Base-by-base conservation (phyloP, 2,113 vertebrate species). In the Catharus minimus region DNA sequence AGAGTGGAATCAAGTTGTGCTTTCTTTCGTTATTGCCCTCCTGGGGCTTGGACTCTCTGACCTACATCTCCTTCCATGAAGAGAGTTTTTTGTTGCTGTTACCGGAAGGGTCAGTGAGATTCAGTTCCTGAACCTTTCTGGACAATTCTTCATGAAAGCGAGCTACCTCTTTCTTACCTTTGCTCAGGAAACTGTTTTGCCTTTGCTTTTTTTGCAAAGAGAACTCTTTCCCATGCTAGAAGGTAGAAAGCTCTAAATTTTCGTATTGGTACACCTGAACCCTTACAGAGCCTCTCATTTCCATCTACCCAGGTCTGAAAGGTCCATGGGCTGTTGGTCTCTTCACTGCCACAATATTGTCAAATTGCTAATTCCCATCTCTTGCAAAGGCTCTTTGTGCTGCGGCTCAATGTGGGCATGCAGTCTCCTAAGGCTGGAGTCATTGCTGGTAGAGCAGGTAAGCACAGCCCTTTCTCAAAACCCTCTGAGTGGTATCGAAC, bases 181-280 rank as follows among this genome's bases (percentile, higher is more conserved):
- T 71, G n/a, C 73, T 79, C 14, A 53, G 44, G 55, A 79, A 68
- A 69, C 10, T 33, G 13, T 9, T 78, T 62, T 62, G 11, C 24
- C 46, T 44, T 2, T 38, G 10, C 7, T 64, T 39, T 49, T 64
- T 87, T 39, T 26, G 3, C 49, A 53, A 30, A 68, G 43, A 4
- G 15, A 22, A 11, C 32, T 23, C 38, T 53, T 78, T 58, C 36
- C 23, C 33, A 28, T 0, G 0, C 67, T 53, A 28, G 7, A 9
- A 58, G 9, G 44, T 18, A 65, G 17, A 74, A 39, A 15, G 9
- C 13, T 64, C 79, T 24, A 22, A 24, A 15, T 13, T 13, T 68
- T 69, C 69, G 9, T 27, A 32, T 10, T 49, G 23, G 6, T 21
- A 43, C 27, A 39, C 23, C 33, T 33, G 17, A 38, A 33, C 9